Percentiles rank a stretch among this genome's conserved stretches.
Evolutionary conservation across 2,797 vertebrate species (phyloP).

Genomic region (Cryptoprocta ferox): DNA sequence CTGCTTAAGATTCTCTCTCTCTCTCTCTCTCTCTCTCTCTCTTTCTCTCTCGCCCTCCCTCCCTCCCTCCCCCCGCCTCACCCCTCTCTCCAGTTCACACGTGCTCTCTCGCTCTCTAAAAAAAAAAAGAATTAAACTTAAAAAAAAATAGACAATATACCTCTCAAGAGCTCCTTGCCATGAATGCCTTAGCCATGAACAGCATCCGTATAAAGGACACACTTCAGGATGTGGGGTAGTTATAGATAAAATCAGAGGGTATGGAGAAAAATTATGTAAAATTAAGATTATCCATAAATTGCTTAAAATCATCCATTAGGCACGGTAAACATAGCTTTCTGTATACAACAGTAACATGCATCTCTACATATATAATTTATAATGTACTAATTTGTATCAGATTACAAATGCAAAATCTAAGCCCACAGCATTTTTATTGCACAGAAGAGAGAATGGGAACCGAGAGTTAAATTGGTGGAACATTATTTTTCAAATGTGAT

Average conservation of each 20-base stretch:
- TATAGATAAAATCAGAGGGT: not conserved
- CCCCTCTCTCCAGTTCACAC: not conserved
- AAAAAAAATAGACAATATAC: not conserved
- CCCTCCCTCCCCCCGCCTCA: not conserved
- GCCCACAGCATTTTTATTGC: not conserved
- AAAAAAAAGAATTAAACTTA: not conserved
- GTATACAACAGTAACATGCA: not conserved
- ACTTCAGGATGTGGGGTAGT: not conserved
- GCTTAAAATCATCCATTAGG: slow-evolving; percentile 7
- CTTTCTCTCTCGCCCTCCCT: not conserved
- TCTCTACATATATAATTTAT: not conserved
- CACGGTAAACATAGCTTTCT: slow-evolving; percentile 6
- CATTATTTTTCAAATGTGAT: slow-evolving; percentile 26
- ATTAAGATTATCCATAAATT: slow-evolving; percentile 19
- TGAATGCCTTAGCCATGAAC: not conserved
- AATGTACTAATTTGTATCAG: not conserved
- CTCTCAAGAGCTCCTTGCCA: not conserved
- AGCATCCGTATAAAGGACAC: not conserved
- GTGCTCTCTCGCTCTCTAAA: not conserved
- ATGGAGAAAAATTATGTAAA: slow-evolving; percentile 12
- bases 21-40: not conserved
- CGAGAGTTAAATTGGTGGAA: not conserved
- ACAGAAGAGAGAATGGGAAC: not conserved
- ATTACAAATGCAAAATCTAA: slow-evolving; percentile 29
- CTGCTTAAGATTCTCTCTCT: not conserved